phyloP scores from a whole-genome alignment of 2,113 vertebrate genomes.

The Fregetta grallaria region DNA sequence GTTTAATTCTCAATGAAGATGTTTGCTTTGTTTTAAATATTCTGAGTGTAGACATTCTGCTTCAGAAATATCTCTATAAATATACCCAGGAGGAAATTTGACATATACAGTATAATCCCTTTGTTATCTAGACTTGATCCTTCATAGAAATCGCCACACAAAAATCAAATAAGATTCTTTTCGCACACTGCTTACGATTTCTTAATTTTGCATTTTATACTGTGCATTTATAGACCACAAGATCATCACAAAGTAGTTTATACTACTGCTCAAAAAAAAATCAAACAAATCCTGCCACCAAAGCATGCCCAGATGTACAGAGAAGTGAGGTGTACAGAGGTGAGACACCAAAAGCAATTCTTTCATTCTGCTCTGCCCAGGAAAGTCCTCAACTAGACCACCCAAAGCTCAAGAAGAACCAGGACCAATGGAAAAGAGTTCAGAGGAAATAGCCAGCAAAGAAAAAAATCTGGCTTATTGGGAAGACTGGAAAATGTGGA shows the following conservation, averaged over 20 bases:
- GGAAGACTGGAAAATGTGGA: background rate
- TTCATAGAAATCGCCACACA: background rate
- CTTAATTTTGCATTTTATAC: background rate
- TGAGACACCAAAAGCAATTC: background rate
- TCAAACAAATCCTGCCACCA: background rate
- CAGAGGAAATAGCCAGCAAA: background rate
- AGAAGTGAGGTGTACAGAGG: background rate
- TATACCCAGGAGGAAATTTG: background rate
- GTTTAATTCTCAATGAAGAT: background rate
- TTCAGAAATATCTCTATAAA: background rate
- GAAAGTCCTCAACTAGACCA: background rate
- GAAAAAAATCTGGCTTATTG: background rate
- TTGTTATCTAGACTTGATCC: background rate
- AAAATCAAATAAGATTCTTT: background rate
- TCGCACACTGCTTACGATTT: background rate
- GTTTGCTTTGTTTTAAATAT: slow-evolving; percentile 1
- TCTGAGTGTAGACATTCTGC: background rate
- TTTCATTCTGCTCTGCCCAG: background rate
- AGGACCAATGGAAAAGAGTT: background rate
- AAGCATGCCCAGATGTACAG: background rate
- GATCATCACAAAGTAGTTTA: background rate
- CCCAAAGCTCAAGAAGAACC: background rate
- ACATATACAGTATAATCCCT: background rate
- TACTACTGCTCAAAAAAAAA: background rate
- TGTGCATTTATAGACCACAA: background rate